Percentiles rank a stretch among this genome's conserved stretches.
Evolutionary conservation across 2,113 vertebrate genomes (phyloP).

Genomic region (Apistogramma diplotaenia): DNA sequence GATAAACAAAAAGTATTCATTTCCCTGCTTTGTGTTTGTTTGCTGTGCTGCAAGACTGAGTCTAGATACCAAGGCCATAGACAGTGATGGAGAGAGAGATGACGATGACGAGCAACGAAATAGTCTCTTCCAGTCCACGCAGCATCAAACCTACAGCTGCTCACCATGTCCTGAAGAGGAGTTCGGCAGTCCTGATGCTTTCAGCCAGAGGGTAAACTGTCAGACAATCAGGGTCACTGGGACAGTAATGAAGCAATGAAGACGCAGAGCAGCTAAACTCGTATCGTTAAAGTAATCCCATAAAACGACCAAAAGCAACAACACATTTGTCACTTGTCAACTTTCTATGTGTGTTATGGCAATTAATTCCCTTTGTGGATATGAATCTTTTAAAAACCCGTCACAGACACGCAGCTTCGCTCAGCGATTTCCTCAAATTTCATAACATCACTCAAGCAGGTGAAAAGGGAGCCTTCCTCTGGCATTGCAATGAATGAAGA

Average conservation of each 20-base stretch:
- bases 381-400: neutral
- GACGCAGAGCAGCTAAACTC: neutral
- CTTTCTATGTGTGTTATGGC: too few species aligned
- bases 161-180: slow-evolving; percentile 49
- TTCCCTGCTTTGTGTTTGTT: neutral
- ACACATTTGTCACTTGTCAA: neutral
- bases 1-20: neutral
- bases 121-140: slow-evolving; percentile 40
- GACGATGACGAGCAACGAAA: slow-evolving; percentile 52
- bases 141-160: slow-evolving; percentile 34
- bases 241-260: slow-evolving; percentile 2
- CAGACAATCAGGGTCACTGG: neutral
- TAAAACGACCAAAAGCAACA: neutral
- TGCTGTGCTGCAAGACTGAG: slow-evolving; percentile 78
- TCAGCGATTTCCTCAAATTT: neutral
- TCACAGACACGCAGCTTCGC: neutral
- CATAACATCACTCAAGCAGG: neutral
- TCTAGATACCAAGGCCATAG: slow-evolving; percentile 73
- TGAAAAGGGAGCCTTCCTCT: neutral
- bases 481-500: neutral
- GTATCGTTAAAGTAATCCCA: neutral
- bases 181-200: neutral
- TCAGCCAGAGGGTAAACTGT: neutral
- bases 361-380: neutral
- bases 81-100: slow-evolving; percentile 81